phyloP scores from a whole-genome alignment of 2,888 invertebrate species.

The Eledone cirrhosa region DNA sequence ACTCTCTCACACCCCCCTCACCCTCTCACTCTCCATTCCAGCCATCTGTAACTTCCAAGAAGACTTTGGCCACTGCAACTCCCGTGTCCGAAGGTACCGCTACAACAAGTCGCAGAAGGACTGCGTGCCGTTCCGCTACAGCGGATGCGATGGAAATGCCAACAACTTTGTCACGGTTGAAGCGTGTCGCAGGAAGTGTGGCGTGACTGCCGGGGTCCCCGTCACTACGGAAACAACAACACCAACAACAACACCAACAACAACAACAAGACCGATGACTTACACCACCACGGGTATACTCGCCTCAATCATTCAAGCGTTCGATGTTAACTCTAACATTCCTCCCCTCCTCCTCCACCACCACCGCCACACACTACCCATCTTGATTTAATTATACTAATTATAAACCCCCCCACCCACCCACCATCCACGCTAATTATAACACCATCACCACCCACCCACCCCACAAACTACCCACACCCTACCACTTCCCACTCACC shows the following conservation, averaged over 20 bases:
- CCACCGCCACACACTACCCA: background rate
- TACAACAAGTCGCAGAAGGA: slow-evolving; percentile 77
- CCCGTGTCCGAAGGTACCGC: slow-evolving; percentile 72
- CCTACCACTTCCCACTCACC: background rate
- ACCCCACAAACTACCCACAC: background rate
- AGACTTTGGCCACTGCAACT: background rate
- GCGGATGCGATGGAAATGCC: slow-evolving; percentile 89
- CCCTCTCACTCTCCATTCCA: background rate
- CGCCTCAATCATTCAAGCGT: no score
- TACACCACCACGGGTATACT: no score
- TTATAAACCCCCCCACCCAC: background rate
- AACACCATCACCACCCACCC: background rate
- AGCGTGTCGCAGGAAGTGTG: slow-evolving; percentile 47
- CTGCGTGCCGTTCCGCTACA: slow-evolving; percentile 79
- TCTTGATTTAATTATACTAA: background rate
- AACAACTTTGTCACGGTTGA: slow-evolving; percentile 59
- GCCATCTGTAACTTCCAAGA: slow-evolving; percentile 16
- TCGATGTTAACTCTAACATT: no score
- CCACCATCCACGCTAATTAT: background rate
- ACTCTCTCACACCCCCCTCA: no score
- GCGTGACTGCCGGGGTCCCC: slow-evolving; percentile 3
- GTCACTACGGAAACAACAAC: background rate
- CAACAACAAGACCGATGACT: background rate
- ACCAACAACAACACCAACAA: background rate
- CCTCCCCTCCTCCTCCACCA: background rate